Evolutionary conservation across 1,140 invertebrate species (phyloP), one percentile per base, ranked within the genome.

Genomic region (Drosophila teissieri): DNA sequence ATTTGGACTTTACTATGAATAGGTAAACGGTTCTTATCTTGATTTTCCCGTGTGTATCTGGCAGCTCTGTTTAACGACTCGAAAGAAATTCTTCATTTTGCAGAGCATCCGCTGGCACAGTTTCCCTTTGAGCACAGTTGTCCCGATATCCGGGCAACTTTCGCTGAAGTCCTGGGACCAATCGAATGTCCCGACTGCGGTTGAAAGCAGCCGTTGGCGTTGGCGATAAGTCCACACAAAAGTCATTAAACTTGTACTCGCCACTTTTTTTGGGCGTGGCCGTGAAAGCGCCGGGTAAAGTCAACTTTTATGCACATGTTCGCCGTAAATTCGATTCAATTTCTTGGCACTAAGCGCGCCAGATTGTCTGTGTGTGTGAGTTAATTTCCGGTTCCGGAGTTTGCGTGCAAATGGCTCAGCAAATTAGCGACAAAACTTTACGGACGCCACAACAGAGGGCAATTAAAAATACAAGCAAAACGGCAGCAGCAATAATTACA

Each of bases 371-470:
- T 58, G 24, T 62, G 24, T 64, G 22, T 53, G 40, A 44, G 19
- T 64, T 68, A 31, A 52, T 68, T 65, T 68, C 64, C 64, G 64
- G n/a, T 45, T 15, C 15, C 15, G 36, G 45, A 48, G 63, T 64
- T 48, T 65, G 78, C 53, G 63, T 78, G 84, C 56, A 73, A 86
- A 69, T 75, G 76, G 72, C 53, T 65, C 77, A 86, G 76, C 83
- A 86, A 88, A 88, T 88, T 88, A 88, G 83, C 83, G 84, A 76
- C 65, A 73, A 88, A 88, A 88, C 55, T 88, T 86, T 77, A 72
- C 61, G 61, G 34, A 31, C 22, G 56, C 80, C 76, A 52, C 64
- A 65, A 75, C 52, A 65, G 69, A 69, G 48, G 37, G 78, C 83
- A 86, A 88, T 88, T 86, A 86, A 86, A 82, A 86, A 86, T 52